These are phyloP conservation scores for Numenius phaeopus DNA, from an alignment of 2,797 vertebrate genomes.

Conservation along the genomic window DNA sequence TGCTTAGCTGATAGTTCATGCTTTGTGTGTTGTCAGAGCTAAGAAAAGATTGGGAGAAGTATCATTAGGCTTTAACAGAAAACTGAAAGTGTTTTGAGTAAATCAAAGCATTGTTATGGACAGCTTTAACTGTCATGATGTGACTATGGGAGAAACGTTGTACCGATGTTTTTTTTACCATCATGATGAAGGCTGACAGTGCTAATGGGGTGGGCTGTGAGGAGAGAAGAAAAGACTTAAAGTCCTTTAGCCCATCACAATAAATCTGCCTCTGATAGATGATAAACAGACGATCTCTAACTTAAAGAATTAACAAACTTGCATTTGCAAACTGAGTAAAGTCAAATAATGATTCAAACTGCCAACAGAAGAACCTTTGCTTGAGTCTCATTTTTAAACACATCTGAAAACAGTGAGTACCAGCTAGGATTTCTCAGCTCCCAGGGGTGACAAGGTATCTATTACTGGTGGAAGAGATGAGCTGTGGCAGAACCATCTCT, in stretches of 20 bases:
- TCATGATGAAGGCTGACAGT: neutral
- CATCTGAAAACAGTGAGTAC: neutral
- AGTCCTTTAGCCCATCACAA: neutral
- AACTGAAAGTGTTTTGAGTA: neutral
- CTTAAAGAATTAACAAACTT: neutral
- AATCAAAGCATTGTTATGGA: neutral
- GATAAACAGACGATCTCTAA: neutral
- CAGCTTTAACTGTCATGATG: neutral
- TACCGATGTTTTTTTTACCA: neutral
- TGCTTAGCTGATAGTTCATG: neutral
- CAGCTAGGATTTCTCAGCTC: neutral
- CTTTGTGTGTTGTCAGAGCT: neutral
- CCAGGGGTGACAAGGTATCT: neutral
- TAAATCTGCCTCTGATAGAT: neutral
- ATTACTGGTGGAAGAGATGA: constrained; percentile 38
- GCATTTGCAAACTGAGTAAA: neutral
- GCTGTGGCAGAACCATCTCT: neutral
- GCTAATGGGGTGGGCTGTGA: neutral
- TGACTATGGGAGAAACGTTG: neutral
- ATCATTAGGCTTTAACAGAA: neutral
- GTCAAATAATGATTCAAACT: neutral
- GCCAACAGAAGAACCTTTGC: neutral
- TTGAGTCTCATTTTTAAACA: constrained; percentile 8
- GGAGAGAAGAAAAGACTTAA: neutral
- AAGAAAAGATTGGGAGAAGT: neutral